Evolutionary conservation across 2,888 invertebrate genomes (phyloP), one percentile per base, ranked within the genome.

Genomic region (Drosophila vallismaia): DNA sequence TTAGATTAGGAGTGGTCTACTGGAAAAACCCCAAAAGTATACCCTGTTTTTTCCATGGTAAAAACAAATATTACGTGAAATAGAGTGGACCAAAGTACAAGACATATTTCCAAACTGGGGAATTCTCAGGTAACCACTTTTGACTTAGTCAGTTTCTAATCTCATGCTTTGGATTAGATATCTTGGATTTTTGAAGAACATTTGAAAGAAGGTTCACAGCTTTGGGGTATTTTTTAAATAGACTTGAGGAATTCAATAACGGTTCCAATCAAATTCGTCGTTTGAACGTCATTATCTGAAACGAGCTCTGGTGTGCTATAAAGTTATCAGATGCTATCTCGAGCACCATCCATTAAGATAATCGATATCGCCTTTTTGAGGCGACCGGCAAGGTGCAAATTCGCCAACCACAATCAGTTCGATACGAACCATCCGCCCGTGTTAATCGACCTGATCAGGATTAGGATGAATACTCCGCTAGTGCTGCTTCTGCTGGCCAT

Each of bases 291-390:
- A 28, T 40, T 71, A 60, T 62, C 72, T 44, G n/a, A 46, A n/a
- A 26, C 5, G 28, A 24, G 50, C 68, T 44, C 52, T 66, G 44
- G 12, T n/a, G 36, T n/a, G n/a, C n/a, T 36, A 12, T 12, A 26
- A 7, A 14, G 40, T 49, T 83, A 78, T 83, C 80, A 51, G 31
- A 36, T 69, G 51, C 53, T 71, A 71, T 71, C 74, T 71, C 50
- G 38, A 71, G 71, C 56, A 73, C 55, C 55, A 29, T 53, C 64
- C 74, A 82, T 82, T 88, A 66, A 79, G 77, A 60, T 83, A 71
- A 82, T 86, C 83, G 51, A 45, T 58, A 42, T 52, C 51, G 29
- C 24, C 51, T 9, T 19, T 19, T 38, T 36, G 29, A 19, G 36
- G 14, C 26, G 7, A 9, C 4, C n/a, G 12, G 33, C 36, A 58